Conservation (phyloP, 2,797 vertebrate genomes). For the Sebastes diaconus region DNA sequence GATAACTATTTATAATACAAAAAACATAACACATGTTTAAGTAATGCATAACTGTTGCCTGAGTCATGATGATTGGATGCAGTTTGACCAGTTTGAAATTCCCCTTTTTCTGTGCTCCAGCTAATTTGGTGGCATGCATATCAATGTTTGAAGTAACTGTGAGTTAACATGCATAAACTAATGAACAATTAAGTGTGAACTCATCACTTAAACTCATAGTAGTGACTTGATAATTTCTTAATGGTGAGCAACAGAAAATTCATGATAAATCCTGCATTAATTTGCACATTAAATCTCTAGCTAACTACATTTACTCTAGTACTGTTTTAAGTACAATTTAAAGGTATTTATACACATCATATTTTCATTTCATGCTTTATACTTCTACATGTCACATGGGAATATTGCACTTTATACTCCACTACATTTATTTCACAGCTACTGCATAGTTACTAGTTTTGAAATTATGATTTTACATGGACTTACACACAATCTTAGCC, state of each 20-base stretch:
- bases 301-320: neutral
- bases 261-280: neutral
- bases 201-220: neutral
- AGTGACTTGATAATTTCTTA: neutral
- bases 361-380: neutral
- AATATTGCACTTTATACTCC: neutral
- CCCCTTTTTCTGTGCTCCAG: neutral
- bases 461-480: neutral
- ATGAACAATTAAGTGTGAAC: neutral
- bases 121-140: neutral
- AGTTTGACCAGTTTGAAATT: neutral
- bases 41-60: neutral
- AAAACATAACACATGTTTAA: neutral
- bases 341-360: rapidly evolving
- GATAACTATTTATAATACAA: neutral
- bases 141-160: neutral
- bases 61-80: neutral
- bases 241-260: neutral
- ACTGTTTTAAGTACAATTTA: neutral
- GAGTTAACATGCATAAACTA: neutral
- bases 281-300: neutral
- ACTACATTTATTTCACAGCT: neutral
- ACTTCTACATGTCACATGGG: too few species aligned
- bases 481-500: too few species aligned
- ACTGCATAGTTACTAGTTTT: neutral